phyloP scores from a whole-genome alignment of 2,797 vertebrate genomes.

The Moxostoma hubbsi region DNA sequence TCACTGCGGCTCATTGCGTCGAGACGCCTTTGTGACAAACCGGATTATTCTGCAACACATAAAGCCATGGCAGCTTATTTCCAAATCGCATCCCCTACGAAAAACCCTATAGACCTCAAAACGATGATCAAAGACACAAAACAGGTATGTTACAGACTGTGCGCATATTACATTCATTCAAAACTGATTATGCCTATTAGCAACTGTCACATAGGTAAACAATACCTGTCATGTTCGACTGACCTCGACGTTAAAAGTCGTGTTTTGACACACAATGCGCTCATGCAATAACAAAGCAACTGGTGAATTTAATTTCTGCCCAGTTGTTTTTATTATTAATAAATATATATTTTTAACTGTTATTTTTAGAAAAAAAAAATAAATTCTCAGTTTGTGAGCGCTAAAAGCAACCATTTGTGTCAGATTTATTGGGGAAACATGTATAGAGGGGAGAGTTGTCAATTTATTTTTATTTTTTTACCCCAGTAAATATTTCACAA shows the following conservation, averaged over 20 bases:
- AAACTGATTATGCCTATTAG: too few species aligned
- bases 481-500: too few species aligned
- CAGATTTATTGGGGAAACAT: too few species aligned
- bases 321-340: not conserved
- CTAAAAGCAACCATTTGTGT: not conserved
- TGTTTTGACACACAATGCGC: not conserved
- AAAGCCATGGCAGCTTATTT: not conserved
- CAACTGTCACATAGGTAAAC: not conserved
- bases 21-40: constrained; percentile 27
- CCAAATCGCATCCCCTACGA: constrained; percentile 63
- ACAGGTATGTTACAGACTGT: constrained; percentile 62
- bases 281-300: constrained; percentile 22
- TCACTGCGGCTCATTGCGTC: constrained; percentile 37
- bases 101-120: constrained; percentile 46
- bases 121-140: constrained; percentile 53
- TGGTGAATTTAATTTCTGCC: not conserved
- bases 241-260: not conserved
- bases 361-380: too few species aligned
- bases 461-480: too few species aligned
- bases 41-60: not conserved
- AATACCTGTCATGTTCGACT: not conserved
- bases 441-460: too few species aligned
- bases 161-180: not conserved
- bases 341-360: not conserved
- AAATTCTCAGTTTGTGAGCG: constrained; percentile 6